Base-by-base conservation (phyloP, 2,797 vertebrate species). In the Cirrhinus molitorella region DNA sequence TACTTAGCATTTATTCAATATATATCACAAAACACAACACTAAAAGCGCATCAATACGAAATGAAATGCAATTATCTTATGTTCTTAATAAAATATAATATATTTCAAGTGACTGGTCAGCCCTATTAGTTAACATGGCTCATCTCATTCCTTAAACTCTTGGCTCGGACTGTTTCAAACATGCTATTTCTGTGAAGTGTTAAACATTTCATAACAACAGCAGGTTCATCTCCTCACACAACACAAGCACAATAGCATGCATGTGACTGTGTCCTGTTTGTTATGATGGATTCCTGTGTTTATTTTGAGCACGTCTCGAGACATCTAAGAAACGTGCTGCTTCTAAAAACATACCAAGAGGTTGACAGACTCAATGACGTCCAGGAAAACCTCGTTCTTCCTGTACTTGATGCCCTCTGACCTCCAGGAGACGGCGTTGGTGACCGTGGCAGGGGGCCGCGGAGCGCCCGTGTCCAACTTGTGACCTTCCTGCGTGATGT, bases 321-420 rank as follows among this genome's bases (percentile, higher is more conserved):
- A 63, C 25, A 57, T 21, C 76, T 57, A 84, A 83, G 85, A 88
- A 90, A 86, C 28, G 59, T 5, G 75, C 12, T 21, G n/a, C 88
- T 91, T 90, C 88, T 90, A 90, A 93, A 91, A 85, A 81, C 90
- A 83, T 94, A 99, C 98, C 97, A 99, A 86, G 81, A 99, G 98
- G 90, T 99, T 99, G 80, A 99, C 98, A 0, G 98, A 99, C 91
- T 99, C 98, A 21, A 99, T 99, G 93, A 99, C 98, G n/a, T 99
- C 98, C 94, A 99, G 91, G 95, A 97, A 97, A 81, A 97, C 96
- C 90, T 97, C 96, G 0, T 97, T 97, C 89, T 97, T 97, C 91
- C 96, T 94, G 89, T 97, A 97, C 91, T 97, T 97, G 86, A 97
- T 97, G 81, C 96, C 96, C 90, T 97, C 96, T 0, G 96, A 97